These are phyloP conservation scores for Diglossa cyanea DNA, from an alignment of 2,797 vertebrate species.

Conservation along the genomic window DNA sequence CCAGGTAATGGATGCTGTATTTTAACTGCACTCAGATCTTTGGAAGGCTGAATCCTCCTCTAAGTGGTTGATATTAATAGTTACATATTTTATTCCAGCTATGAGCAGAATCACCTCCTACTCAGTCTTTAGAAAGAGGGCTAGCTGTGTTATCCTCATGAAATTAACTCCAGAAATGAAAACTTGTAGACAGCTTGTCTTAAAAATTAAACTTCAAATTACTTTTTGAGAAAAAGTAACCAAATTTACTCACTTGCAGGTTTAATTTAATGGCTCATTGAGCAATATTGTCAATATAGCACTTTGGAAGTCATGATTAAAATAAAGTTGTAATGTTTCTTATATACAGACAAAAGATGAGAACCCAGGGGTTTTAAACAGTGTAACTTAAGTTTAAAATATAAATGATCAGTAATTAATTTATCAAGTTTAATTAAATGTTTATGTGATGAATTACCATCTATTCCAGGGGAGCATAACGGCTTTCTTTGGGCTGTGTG, in stretches of 20 bases:
- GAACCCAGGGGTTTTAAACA: neutral
- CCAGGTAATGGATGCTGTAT: conserved; percentile 78
- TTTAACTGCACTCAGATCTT: neutral
- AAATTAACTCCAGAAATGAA: neutral
- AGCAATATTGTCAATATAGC: neutral
- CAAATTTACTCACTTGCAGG: neutral
- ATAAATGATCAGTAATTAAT: neutral
- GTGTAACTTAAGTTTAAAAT: neutral
- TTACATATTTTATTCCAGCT: neutral
- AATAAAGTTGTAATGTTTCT: neutral
- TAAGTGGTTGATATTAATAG: neutral
- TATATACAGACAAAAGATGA: neutral
- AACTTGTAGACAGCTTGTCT: neutral
- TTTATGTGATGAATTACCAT: neutral
- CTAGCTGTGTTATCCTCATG: neutral
- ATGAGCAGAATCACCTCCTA: neutral
- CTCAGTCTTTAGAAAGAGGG: neutral
- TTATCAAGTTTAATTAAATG: neutral
- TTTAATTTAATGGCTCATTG: neutral
- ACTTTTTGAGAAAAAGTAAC: neutral
- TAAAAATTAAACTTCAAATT: neutral
- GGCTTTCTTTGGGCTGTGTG: neutral
- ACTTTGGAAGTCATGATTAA: neutral
- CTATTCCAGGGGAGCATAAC: neutral
- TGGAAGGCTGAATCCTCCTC: neutral